Evolutionary conservation across 2,888 invertebrate species (phyloP), one percentile per base, ranked within the genome.

Genomic region (Drosophila rubida): DNA sequence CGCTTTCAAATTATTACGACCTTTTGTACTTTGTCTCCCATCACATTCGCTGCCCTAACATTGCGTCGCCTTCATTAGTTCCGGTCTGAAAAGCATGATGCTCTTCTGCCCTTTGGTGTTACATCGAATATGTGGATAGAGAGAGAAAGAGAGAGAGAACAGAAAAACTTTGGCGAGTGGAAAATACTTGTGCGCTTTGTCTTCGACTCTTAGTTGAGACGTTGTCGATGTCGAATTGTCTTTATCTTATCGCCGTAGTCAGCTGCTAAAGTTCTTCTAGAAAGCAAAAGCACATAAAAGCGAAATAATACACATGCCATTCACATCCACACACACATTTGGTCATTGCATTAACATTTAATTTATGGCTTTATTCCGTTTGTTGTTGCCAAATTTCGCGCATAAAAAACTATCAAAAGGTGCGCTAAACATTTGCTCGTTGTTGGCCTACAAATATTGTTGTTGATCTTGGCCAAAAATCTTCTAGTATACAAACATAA

Each of bases 221-320:
- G 32, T 14, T 35, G 22, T 13, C 37, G 57, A 8, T 8, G 16
- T 2, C 13, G 50, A 9, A 35, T n/a, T n/a, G 48, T 11, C 75
- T 78, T 75, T 80, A 80, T 80, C 80, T 80, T 68, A 80, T 80
- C 80, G 69, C 32, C 1, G 5, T 53, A 35, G 66, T 59, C 59
- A 53, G 65, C 74, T 61, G 42, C 71, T 63, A 66, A 79, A 79
- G 57, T 65, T 69, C 25, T 39, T 42, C 27, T 35, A 35, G 50
- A 41, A 60, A 69, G 57, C 48, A 60, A 61, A 42, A 67, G 48
- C 65, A 60, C 57, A 69, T 11, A 55, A 9, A n/a, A 11, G 3
- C 14, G 32, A 53, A 19, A 32, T 25, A 30, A 53, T 27, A 30
- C 41, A 25, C 32, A 41, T 25, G 23, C 67, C 51, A 57, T 3